phyloP scores from a whole-genome alignment of 2,113 vertebrate species.

The Prochilodus magdalenae region DNA sequence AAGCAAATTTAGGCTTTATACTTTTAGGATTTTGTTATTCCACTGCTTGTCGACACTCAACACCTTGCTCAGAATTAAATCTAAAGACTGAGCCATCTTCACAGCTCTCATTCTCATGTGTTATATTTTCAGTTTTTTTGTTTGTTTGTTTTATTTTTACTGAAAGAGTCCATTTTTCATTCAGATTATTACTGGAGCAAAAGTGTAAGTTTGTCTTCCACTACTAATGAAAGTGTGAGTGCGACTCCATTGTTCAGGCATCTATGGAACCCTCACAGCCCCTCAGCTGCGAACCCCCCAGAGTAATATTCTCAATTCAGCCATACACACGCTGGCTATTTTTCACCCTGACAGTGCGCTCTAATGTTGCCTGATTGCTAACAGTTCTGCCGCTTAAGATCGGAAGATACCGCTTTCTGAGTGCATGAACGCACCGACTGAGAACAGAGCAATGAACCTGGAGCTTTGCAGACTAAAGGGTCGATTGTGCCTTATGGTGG shows the following conservation, averaged over 20 bases:
- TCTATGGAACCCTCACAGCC: constrained; percentile 1
- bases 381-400: constrained; percentile 25
- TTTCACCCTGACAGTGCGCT: constrained; percentile 46
- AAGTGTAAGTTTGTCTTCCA: not conserved
- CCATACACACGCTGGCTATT: constrained; percentile 38
- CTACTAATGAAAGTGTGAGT: not conserved
- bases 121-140: too few relatives aligned
- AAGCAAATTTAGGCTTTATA: too few relatives aligned
- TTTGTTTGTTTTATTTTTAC: too few relatives aligned
- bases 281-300: constrained; percentile 7
- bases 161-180: not conserved
- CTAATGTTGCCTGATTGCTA: constrained; percentile 27
- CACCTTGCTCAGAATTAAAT: too few relatives aligned
- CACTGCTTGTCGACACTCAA: too few relatives aligned
- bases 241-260: not conserved
- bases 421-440: not conserved
- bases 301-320: constrained; percentile 31
- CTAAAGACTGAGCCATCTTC: too few relatives aligned
- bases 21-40: too few relatives aligned
- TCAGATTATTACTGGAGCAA: not conserved
- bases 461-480: not conserved
- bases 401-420: constrained; percentile 21
- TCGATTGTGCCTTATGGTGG: not conserved
- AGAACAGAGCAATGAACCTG: not conserved
- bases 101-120: too few relatives aligned